phyloP scores from a whole-genome alignment of 2,888 invertebrate species.

The Drosophila austrosaltans region DNA sequence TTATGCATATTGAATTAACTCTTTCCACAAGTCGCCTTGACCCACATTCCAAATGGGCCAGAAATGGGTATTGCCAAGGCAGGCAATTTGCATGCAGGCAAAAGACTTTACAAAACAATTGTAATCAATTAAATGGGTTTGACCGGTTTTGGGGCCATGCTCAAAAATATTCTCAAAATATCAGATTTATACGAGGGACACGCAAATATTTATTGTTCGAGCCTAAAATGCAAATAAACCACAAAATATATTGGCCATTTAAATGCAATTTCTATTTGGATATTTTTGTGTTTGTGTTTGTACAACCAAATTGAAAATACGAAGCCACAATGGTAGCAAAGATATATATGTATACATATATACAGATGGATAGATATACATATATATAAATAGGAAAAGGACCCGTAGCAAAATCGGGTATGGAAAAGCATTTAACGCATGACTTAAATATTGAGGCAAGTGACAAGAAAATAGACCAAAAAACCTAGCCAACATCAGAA shows the following conservation, averaged over 20 bases:
- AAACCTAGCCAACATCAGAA: slow-evolving; percentile 29
- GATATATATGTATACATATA: slow-evolving; percentile 30
- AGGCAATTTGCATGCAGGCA: slow-evolving; percentile 27
- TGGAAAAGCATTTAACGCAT: slow-evolving; percentile 61
- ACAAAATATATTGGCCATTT: slow-evolving; percentile 48
- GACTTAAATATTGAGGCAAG: slow-evolving; percentile 49
- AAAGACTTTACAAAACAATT: slow-evolving; percentile 36
- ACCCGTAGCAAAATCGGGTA: slow-evolving; percentile 50
- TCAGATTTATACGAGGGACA: slow-evolving; percentile 22
- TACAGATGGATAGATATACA: slow-evolving; percentile 4
- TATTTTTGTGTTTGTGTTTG: slow-evolving; percentile 45
- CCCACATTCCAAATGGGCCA: neutral
- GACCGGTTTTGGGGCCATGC: slow-evolving; percentile 6
- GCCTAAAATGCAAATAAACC: slow-evolving; percentile 51
- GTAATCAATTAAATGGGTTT: slow-evolving; percentile 57
- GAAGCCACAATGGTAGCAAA: slow-evolving; percentile 40
- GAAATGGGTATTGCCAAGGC: neutral
- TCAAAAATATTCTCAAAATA: slow-evolving; percentile 35
- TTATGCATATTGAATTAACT: slow-evolving; percentile 12
- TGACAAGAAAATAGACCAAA: slow-evolving; percentile 19
- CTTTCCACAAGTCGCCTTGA: slow-evolving; percentile 1
- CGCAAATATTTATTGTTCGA: slow-evolving; percentile 26
- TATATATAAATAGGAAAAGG: slow-evolving; percentile 1
- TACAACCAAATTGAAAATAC: slow-evolving; percentile 47
- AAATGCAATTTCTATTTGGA: slow-evolving; percentile 59